Conservation (phyloP, 2,797 vertebrate genomes). For the Peromyscus aztecus region DNA sequence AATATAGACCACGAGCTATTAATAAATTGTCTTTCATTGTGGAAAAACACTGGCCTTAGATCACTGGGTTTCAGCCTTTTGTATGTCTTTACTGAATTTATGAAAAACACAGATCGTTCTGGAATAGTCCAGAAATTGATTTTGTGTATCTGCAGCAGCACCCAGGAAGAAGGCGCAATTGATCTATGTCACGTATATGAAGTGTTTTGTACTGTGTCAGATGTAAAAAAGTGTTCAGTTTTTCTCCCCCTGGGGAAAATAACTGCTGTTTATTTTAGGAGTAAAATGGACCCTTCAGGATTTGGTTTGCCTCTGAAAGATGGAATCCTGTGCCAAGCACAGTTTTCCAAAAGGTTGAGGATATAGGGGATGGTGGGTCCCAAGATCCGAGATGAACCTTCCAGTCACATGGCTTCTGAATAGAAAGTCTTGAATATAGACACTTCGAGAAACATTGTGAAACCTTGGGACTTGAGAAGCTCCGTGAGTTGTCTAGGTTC, state of each 20-base stretch:
- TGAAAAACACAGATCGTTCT: slow-evolving; percentile 25
- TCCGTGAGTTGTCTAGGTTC: not conserved
- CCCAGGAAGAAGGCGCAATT: slow-evolving; percentile 6
- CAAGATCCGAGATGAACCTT: slow-evolving; percentile 30
- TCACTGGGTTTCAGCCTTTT: slow-evolving; percentile 51
- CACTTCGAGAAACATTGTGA: not conserved
- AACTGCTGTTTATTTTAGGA: slow-evolving; percentile 44
- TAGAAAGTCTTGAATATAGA: slow-evolving; percentile 24
- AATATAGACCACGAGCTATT: slow-evolving; percentile 7
- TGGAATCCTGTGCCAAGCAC: not conserved
- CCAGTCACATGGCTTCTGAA: not conserved
- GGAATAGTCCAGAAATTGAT: slow-evolving; percentile 34
- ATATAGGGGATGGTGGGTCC: not conserved
- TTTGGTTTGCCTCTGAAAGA: slow-evolving; percentile 24
- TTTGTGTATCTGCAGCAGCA: not conserved
- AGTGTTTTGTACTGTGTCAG: slow-evolving; percentile 1
- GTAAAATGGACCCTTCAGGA: slow-evolving; percentile 7
- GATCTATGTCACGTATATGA: not conserved
- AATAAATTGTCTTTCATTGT: slow-evolving; percentile 46
- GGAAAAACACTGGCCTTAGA: slow-evolving; percentile 45
- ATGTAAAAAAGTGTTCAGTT: slow-evolving; percentile 52
- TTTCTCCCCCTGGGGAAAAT: not conserved
- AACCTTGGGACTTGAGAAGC: slow-evolving; percentile 7
- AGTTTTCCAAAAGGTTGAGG: slow-evolving; percentile 14
- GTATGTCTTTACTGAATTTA: slow-evolving; percentile 30